Conservation (phyloP, 2,888 invertebrate genomes). For the Anoplius nigerrimus region DNA sequence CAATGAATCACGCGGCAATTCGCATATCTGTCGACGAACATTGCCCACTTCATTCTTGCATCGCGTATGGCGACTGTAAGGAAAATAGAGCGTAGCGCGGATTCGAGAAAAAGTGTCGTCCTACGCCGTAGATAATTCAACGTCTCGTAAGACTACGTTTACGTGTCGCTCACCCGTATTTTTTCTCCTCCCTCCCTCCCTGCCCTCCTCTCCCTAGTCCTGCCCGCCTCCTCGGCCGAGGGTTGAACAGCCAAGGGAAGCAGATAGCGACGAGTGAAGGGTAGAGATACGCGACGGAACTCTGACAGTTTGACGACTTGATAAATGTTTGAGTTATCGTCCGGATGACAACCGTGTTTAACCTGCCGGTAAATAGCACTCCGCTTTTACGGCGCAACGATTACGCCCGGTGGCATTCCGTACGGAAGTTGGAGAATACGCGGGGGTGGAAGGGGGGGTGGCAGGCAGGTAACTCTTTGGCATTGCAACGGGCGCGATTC, state of each 20-base stretch:
- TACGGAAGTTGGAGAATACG: conserved; percentile 22
- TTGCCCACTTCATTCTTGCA: no score
- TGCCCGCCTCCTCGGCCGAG: no score
- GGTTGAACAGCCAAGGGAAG: no score
- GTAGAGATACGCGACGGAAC: conserved; percentile 36
- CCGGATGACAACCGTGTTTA: conserved; percentile 51
- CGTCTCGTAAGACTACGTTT: neutral
- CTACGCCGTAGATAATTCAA: neutral
- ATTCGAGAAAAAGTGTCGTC: conserved; percentile 10
- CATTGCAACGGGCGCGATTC: conserved; percentile 32
- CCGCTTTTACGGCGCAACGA: conserved; percentile 47
- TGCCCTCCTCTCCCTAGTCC: no score
- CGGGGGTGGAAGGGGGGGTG: no score
- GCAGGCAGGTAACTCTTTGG: conserved; percentile 38
- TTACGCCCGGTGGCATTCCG: conserved; percentile 1
- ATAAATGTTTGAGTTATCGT: conserved; percentile 58
- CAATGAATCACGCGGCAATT: neutral
- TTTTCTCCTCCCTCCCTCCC: no score
- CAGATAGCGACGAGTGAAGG: conserved; percentile 48
- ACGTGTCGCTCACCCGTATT: neutral
- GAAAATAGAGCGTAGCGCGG: no score
- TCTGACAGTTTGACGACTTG: conserved; percentile 59
- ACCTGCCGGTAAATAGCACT: conserved; percentile 55
- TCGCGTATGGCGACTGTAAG: no score
- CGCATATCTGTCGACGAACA: no score